Conservation (phyloP, 1,140 invertebrate genomes). For the Callitettix versicolor region DNA sequence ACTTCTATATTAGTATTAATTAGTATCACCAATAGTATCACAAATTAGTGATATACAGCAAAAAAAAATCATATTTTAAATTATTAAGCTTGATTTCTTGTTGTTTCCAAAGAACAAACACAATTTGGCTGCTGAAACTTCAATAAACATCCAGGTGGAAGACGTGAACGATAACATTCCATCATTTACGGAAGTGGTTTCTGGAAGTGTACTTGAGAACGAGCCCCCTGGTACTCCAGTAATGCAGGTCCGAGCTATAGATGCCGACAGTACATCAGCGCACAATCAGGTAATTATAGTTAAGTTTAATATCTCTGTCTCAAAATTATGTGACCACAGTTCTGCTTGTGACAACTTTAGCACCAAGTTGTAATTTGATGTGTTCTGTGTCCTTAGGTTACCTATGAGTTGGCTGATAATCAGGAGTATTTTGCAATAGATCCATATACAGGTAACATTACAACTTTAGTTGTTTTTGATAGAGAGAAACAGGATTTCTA, state of each 20-base stretch:
- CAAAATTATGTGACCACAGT: too few species aligned
- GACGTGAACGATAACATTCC: constrained; percentile 86
- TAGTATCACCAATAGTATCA: too few species aligned
- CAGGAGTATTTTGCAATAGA: constrained; percentile 67
- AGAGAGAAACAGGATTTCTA: constrained; percentile 68
- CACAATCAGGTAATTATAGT: constrained; percentile 55
- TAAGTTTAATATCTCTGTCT: too few species aligned
- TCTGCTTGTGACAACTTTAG: too few species aligned
- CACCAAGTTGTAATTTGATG: neutral
- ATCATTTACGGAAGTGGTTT: constrained; percentile 62
- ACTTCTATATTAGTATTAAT: too few species aligned
- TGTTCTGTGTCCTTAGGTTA: constrained; percentile 43
- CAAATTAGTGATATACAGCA: too few species aligned
- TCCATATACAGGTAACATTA: constrained; percentile 70
- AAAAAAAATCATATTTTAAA: neutral
- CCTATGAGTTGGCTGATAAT: constrained; percentile 59
- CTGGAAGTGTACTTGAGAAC: constrained; percentile 72
- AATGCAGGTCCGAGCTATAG: constrained; percentile 76
- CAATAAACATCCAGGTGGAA: constrained; percentile 60
- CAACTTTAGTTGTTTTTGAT: constrained; percentile 64
- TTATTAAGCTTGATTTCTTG: neutral
- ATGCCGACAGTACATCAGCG: constrained; percentile 69
- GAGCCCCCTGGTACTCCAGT: constrained; percentile 67
- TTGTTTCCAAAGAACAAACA: constrained; percentile 67
- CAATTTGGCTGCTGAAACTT: constrained; percentile 62